Evolutionary conservation across 2,888 invertebrate genomes (phyloP).

Genomic region (Isoperla grammatica): DNA sequence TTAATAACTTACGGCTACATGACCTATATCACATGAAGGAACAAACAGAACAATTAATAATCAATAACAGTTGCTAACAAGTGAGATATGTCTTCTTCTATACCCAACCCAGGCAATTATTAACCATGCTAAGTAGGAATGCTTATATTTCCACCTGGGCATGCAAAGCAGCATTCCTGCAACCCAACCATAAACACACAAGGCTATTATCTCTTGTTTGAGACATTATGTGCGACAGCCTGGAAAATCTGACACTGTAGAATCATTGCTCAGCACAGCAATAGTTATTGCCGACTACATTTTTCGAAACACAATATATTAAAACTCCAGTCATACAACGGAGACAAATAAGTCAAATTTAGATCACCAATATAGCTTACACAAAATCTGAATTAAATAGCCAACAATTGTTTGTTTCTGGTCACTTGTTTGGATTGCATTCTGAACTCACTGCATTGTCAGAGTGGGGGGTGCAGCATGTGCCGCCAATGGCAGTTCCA

Average conservation of each 20-base stretch:
- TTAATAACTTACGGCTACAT: constrained; percentile 33
- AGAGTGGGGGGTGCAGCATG: constrained; percentile 20
- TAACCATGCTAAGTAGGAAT: constrained; percentile 27
- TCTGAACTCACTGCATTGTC: not conserved
- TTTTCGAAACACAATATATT: not conserved
- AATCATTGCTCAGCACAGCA: no score
- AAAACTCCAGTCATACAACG: not conserved
- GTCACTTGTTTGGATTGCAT: no score
- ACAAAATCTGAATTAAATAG: not conserved
- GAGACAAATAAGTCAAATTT: not conserved
- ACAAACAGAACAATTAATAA: constrained; percentile 33
- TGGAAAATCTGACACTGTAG: constrained; percentile 8
- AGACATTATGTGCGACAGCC: constrained; percentile 1
- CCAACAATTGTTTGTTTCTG: no score
- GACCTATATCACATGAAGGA: constrained; percentile 30
- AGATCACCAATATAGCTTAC: no score
- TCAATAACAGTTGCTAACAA: constrained; percentile 32
- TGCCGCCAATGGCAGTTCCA: constrained; percentile 34
- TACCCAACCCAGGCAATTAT: constrained; percentile 30
- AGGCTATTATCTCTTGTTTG: no score
- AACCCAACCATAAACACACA: no score
- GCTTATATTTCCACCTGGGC: constrained; percentile 20
- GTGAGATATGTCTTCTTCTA: constrained; percentile 32
- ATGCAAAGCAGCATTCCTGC: not conserved
- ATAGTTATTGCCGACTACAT: no score